phyloP scores from a whole-genome alignment of 2,888 invertebrate species.

The Stenurella melanura region DNA sequence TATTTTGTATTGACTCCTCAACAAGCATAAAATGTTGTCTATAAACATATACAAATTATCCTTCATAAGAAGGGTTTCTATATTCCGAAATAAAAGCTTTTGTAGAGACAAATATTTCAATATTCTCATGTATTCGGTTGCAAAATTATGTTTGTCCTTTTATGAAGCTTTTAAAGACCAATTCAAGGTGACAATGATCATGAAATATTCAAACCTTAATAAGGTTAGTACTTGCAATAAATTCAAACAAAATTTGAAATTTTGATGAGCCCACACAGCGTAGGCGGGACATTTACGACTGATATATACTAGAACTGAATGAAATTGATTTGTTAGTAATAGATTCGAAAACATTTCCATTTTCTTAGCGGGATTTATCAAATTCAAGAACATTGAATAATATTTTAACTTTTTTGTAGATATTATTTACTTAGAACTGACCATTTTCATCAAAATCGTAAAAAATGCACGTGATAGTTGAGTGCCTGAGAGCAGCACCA shows the following conservation, averaged over 20 bases:
- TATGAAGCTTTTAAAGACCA: not conserved
- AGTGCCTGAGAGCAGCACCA: no score
- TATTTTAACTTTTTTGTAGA: no score
- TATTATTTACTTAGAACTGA: no score
- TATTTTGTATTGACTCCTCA: no score
- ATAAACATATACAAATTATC: no score
- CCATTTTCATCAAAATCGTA: no score
- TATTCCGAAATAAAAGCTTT: no score
- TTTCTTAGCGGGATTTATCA: no score
- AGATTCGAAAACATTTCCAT: not conserved
- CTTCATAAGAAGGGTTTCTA: no score
- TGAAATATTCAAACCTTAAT: constrained; percentile 20
- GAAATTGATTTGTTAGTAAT: constrained; percentile 10
- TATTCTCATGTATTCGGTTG: not conserved
- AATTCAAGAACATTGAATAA: no score
- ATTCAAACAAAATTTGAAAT: constrained; percentile 27
- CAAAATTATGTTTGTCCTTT: constrained; percentile 2
- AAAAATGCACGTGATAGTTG: no score
- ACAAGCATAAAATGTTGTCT: no score
- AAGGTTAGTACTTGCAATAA: constrained; percentile 20
- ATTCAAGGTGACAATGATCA: constrained; percentile 22
- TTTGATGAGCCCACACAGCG: constrained; percentile 11
- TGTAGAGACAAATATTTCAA: not conserved
- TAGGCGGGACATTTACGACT: constrained; percentile 14
- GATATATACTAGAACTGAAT: constrained; percentile 30